Evolutionary conservation across 2,797 vertebrate genomes (phyloP).

Genomic region (Acanthurus lineatus): DNA sequence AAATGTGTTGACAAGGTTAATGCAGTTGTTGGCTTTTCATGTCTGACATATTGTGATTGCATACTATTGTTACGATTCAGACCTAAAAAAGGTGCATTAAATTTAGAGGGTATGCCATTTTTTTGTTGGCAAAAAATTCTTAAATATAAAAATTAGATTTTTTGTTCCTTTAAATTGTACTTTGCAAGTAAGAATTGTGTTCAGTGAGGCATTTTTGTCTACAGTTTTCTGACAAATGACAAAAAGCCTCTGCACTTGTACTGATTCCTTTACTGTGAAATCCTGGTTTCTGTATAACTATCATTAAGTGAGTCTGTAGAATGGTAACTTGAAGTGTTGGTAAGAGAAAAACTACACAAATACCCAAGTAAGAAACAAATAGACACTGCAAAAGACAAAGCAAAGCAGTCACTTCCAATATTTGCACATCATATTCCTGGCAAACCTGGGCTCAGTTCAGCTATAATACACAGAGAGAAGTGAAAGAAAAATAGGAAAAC

Average conservation of each 20-base stretch:
- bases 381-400: not conserved
- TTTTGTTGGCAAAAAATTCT: not conserved
- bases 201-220: not conserved
- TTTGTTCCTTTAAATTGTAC: too few species aligned
- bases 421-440: not conserved
- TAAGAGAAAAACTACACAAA: not conserved
- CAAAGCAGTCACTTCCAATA: not conserved
- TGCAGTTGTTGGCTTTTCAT: too few species aligned
- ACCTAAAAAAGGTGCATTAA: too few species aligned
- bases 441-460: constrained; percentile 3
- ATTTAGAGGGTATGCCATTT: too few species aligned
- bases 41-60: too few species aligned
- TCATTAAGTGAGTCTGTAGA: not conserved
- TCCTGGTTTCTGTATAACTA: not conserved
- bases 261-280: not conserved
- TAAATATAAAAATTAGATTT: not conserved
- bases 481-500: not conserved
- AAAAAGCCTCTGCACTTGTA: not conserved
- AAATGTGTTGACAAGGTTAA: too few species aligned
- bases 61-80: too few species aligned
- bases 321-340: not conserved
- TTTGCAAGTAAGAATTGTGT: not conserved
- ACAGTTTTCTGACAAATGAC: not conserved
- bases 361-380: not conserved
- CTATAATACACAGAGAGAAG: not conserved